These are phyloP conservation scores for Eptesicus fuscus DNA, from an alignment of 2,113 vertebrate genomes.

Conservation along the genomic window DNA sequence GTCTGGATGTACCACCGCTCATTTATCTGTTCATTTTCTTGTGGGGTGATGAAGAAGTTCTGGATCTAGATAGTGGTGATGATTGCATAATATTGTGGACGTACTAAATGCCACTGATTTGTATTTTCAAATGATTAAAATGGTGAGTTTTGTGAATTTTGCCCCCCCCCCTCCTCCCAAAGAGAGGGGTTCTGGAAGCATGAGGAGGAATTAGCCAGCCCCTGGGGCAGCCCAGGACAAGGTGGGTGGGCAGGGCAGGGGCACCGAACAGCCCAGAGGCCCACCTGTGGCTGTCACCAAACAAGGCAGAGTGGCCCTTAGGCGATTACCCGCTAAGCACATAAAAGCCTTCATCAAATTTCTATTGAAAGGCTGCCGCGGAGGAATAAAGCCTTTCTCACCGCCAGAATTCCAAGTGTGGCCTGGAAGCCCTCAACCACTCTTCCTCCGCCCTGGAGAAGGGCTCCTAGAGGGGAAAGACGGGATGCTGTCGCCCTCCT, in stretches of 20 bases:
- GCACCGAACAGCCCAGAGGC: accelerated
- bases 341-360: neutral
- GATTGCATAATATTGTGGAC: no score
- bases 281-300: neutral
- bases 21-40: neutral
- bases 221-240: neutral
- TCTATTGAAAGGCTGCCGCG: neutral
- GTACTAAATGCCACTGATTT: no score
- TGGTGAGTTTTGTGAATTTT: neutral
- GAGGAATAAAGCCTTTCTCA: neutral
- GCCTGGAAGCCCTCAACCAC: neutral
- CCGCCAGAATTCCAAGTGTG: neutral
- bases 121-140: neutral
- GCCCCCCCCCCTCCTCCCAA: neutral
- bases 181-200: neutral
- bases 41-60: neutral
- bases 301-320: neutral
- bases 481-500: constrained; percentile 46
- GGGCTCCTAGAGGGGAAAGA: neutral
- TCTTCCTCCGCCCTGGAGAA: neutral
- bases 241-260: neutral
- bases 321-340: neutral
- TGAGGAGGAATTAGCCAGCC: neutral
- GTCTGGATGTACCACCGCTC: neutral
- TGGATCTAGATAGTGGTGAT: neutral